These are phyloP conservation scores for Trissonchulus latispiculum DNA, from an alignment of 2,888 invertebrate species.

Conservation along the genomic window DNA sequence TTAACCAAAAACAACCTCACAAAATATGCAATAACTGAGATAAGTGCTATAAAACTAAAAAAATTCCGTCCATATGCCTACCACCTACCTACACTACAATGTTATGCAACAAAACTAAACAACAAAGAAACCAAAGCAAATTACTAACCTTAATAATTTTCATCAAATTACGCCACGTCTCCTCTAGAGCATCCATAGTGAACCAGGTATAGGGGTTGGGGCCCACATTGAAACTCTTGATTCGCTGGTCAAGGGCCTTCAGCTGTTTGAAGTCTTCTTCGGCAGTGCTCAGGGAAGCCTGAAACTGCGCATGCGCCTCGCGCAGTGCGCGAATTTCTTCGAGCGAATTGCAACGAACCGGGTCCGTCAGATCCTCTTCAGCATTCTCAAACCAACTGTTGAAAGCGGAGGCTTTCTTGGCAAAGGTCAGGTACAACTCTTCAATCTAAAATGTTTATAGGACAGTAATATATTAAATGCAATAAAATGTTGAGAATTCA, in stretches of 20 bases:
- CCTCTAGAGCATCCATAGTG: conserved; percentile 97
- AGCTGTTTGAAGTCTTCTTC: conserved; percentile 95
- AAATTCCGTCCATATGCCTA: too few relatives aligned
- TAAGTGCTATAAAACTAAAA: too few relatives aligned
- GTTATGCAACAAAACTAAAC: too few relatives aligned
- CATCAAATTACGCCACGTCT: conserved; percentile 96
- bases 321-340: conserved; percentile 90
- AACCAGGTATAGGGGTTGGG: conserved; percentile 99
- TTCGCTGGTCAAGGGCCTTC: conserved; percentile 88
- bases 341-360: conserved; percentile 96
- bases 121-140: conserved; percentile 16
- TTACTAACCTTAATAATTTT: conserved; percentile 71
- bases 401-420: conserved; percentile 98
- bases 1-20: too few relatives aligned
- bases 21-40: too few relatives aligned
- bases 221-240: conserved; percentile 97
- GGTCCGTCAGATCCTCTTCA: conserved; percentile 97
- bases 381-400: conserved; percentile 99
- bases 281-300: conserved; percentile 78
- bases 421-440: conserved; percentile 95
- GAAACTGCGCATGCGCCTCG: conserved; percentile 71
- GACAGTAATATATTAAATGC: too few relatives aligned
- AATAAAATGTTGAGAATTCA: too few relatives aligned
- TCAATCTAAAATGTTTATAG: conserved; percentile 78
- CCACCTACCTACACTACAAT: too few relatives aligned